Conservation (phyloP, 2,888 invertebrate genomes). For the Melinaea marsaeus region DNA sequence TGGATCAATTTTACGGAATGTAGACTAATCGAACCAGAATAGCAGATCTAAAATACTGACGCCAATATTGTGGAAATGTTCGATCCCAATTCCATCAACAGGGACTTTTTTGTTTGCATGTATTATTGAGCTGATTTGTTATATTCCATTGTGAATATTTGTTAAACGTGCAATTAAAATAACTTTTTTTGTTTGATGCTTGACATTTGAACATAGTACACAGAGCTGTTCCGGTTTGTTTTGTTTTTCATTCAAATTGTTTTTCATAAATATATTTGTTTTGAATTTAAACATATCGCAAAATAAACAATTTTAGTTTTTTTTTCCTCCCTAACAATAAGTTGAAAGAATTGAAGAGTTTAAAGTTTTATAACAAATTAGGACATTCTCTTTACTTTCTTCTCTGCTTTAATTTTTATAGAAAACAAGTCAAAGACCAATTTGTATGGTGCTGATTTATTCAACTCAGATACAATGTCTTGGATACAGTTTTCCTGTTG, state of each 20-base stretch:
- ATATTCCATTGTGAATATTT: neutral
- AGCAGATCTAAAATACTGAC: conserved; percentile 42
- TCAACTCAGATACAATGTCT: conserved; percentile 1
- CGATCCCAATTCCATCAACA: conserved; percentile 39
- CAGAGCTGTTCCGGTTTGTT: neutral
- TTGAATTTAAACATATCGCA: too few species aligned
- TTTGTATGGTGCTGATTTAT: conserved; percentile 21
- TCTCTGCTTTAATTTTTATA: conserved; percentile 15
- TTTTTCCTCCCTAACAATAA: too few species aligned
- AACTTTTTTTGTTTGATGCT: conserved; percentile 1
- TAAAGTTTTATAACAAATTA: neutral
- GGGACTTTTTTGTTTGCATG: conserved; percentile 25
- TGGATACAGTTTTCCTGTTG: conserved; percentile 1
- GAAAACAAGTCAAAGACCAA: conserved; percentile 23
- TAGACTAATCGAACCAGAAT: conserved; percentile 19
- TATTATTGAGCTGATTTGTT: conserved; percentile 17
- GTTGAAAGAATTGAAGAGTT: neutral
- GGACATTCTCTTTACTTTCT: conserved; percentile 10
- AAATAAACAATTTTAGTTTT: too few species aligned
- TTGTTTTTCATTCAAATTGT: too few species aligned
- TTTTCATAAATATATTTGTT: too few species aligned
- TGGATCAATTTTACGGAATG: conserved; percentile 13
- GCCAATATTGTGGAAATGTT: conserved; percentile 39
- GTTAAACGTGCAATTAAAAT: conserved; percentile 3
- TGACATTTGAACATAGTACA: neutral